Percentiles rank a stretch among this genome's conserved stretches.
phyloP scores from a whole-genome alignment of 37 sponge, comb jelly and placozoan species.

The Bolinopsis microptera region DNA sequence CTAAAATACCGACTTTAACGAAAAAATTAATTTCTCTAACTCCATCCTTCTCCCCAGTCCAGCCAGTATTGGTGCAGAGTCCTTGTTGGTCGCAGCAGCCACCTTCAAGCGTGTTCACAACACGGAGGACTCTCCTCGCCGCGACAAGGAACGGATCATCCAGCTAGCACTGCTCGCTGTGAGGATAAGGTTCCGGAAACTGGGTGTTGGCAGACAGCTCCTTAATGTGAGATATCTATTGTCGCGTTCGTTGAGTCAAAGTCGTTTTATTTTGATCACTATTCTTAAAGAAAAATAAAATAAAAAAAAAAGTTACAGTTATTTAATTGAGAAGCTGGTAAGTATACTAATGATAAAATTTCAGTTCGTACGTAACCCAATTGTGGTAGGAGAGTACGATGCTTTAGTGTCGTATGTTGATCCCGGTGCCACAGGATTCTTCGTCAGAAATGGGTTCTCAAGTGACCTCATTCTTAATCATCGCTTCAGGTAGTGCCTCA shows the following conservation, averaged over 20 bases:
- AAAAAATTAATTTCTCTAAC: not conserved
- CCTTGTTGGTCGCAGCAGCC: constrained; percentile 58
- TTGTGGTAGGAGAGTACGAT: constrained; percentile 76
- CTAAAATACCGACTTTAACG: too few species aligned
- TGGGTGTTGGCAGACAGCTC: constrained; percentile 76
- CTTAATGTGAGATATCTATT: constrained; percentile 68
- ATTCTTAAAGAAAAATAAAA: too few species aligned
- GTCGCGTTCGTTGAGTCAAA: too few species aligned
- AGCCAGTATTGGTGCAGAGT: constrained; percentile 40
- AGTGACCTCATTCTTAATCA: constrained; percentile 76
- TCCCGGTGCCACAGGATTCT: constrained; percentile 79
- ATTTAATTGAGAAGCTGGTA: too few species aligned
- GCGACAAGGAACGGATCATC: constrained; percentile 53
- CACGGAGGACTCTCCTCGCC: not conserved
- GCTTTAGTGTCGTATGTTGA: constrained; percentile 77
- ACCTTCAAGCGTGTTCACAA: constrained; percentile 48
- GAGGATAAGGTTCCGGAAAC: constrained; percentile 69
- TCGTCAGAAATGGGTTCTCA: constrained; percentile 73
- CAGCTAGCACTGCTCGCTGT: constrained; percentile 78
- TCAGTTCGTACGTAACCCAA: constrained; percentile 73
- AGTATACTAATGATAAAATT: not conserved
- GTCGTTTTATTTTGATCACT: not conserved
- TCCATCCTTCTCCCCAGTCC: not conserved
- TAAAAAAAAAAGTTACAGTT: too few species aligned
- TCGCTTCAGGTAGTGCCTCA: constrained; percentile 70